phyloP scores from a whole-genome alignment of 2,888 invertebrate genomes.

The Drosophila greeni region DNA sequence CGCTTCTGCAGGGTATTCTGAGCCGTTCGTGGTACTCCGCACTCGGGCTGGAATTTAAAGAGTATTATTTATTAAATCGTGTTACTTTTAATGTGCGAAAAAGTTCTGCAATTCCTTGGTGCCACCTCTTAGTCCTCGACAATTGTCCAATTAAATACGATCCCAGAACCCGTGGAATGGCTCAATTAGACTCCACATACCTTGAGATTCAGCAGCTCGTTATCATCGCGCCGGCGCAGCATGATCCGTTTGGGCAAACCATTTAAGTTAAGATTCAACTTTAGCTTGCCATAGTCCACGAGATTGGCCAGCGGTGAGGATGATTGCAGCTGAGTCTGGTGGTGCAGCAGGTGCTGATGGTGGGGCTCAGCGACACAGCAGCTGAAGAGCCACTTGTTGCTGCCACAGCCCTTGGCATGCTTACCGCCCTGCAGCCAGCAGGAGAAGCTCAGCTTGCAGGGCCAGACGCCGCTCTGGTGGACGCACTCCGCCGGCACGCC shows the following conservation, averaged over 20 bases:
- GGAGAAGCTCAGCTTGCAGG: slow-evolving; percentile 85
- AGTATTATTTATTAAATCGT: no score
- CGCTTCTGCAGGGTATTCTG: slow-evolving; percentile 83
- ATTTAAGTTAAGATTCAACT: slow-evolving; percentile 52
- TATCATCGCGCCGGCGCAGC: slow-evolving; percentile 76
- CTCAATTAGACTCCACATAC: slow-evolving; percentile 36
- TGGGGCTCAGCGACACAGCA: slow-evolving; percentile 82
- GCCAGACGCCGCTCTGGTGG: slow-evolving; percentile 81
- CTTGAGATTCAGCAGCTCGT: slow-evolving; percentile 70
- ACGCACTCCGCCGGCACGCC: slow-evolving; percentile 78
- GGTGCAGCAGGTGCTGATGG: slow-evolving; percentile 83
- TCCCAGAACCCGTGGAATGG: slow-evolving; percentile 17
- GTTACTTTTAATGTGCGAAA: no score
- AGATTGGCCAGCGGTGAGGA: slow-evolving; percentile 69
- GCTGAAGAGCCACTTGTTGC: slow-evolving; percentile 85
- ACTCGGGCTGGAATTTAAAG: slow-evolving; percentile 80
- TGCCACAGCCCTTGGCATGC: slow-evolving; percentile 84
- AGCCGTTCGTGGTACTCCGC: slow-evolving; percentile 83
- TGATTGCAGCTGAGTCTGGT: slow-evolving; percentile 61
- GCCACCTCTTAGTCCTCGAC: background rate
- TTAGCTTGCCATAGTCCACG: slow-evolving; percentile 72
- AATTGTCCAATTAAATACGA: slow-evolving; percentile 3
- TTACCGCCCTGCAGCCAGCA: slow-evolving; percentile 88
- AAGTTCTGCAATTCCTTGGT: background rate
- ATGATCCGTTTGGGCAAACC: slow-evolving; percentile 76